Conservation (phyloP, 2,113 vertebrate species). For the Bostrychus sinensis region DNA sequence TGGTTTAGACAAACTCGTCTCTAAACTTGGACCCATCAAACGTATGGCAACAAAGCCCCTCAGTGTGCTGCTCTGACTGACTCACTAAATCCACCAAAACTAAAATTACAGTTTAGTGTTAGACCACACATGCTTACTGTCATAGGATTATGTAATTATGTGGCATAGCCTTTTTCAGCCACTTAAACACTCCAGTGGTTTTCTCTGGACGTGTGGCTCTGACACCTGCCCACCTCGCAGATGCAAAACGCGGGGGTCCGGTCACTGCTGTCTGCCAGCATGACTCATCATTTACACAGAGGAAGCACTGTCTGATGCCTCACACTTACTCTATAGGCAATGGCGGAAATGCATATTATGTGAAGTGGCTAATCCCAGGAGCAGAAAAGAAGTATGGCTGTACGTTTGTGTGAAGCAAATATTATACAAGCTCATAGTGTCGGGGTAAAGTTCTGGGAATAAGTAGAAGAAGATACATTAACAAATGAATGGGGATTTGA, state of each 20-base stretch:
- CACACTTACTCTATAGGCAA: too few relatives aligned
- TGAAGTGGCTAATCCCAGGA: too few relatives aligned
- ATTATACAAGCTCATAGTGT: too few relatives aligned
- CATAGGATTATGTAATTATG: conserved; percentile 22
- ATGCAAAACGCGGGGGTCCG: conserved; percentile 41
- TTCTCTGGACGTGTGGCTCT: conserved; percentile 16
- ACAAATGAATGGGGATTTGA: too few relatives aligned
- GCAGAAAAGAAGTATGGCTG: too few relatives aligned
- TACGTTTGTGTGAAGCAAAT: too few relatives aligned
- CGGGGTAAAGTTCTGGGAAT: too few relatives aligned
- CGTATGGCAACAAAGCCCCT: conserved; percentile 32
- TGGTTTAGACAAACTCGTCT: background rate
- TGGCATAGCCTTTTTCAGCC: conserved; percentile 20
- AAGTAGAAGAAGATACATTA: too few relatives aligned
- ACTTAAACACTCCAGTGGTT: conserved; percentile 42
- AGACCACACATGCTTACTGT: background rate
- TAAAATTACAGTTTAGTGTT: conserved; percentile 20
- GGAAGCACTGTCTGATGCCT: conserved; percentile 43
- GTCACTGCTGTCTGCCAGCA: background rate
- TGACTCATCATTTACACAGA: conserved; percentile 55
- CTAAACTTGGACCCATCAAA: conserved; percentile 1
- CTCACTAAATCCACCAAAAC: conserved; percentile 29
- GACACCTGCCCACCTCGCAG: conserved; percentile 37
- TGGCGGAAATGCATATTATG: too few relatives aligned
- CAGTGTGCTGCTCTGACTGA: conserved; percentile 25